Evolutionary conservation across 2,797 vertebrate genomes (phyloP).

Genomic region (Ataeniobius toweri): DNA sequence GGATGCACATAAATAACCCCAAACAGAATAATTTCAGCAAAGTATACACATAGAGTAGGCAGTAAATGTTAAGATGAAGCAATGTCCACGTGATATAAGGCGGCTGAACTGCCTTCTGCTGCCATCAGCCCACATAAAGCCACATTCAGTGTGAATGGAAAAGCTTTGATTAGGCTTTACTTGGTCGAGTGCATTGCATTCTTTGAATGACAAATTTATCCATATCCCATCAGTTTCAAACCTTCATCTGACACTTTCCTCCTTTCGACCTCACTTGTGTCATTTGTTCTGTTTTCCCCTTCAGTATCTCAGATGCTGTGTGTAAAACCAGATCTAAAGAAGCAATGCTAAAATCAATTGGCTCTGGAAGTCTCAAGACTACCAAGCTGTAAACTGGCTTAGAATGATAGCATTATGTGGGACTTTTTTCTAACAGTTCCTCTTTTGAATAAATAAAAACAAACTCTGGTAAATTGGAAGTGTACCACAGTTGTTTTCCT

Average conservation of each 20-base stretch:
- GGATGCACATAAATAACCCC: background rate
- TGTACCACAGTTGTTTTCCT: constrained; percentile 32
- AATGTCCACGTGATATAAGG: constrained; percentile 44
- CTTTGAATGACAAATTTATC: background rate
- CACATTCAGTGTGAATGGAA: constrained; percentile 80
- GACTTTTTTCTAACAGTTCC: constrained; percentile 41
- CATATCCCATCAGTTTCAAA: constrained; percentile 39
- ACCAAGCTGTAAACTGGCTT: constrained; percentile 73
- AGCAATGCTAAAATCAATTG: constrained; percentile 75
- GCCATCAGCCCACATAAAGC: constrained; percentile 71
- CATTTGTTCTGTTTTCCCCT: background rate
- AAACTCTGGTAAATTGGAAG: constrained; percentile 41
- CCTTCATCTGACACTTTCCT: constrained; percentile 27
- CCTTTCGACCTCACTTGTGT: constrained; percentile 23
- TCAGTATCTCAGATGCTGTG: background rate
- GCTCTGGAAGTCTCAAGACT: constrained; percentile 78
- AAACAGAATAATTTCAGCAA: background rate
- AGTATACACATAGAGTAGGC: background rate
- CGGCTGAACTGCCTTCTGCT: constrained; percentile 37
- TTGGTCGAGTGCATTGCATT: constrained; percentile 56
- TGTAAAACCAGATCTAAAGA: constrained; percentile 7
- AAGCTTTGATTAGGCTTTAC: constrained; percentile 67
- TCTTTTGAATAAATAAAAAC: constrained; percentile 38
- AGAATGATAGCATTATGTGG: constrained; percentile 73
- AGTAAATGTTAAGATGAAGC: background rate